A percentile compares a stretch with the other conserved stretches of the same genome.
Conservation (phyloP, 2,888 invertebrate genomes). For the Hymenopus coronatus region DNA sequence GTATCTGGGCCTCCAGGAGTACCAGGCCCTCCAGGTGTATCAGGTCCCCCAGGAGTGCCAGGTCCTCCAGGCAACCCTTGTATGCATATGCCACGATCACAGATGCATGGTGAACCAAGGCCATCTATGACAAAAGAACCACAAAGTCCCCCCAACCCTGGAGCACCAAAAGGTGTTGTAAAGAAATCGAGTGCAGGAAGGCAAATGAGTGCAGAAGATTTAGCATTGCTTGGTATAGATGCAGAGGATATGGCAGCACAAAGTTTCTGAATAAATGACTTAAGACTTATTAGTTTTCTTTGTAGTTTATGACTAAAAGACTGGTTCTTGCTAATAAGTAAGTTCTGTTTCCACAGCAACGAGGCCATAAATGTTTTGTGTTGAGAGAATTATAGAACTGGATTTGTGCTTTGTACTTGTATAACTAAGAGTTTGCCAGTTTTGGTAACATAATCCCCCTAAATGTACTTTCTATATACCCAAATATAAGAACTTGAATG, state of each 20-base stretch:
- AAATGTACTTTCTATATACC: too few relatives aligned
- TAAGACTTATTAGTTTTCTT: background rate
- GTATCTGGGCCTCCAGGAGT: background rate
- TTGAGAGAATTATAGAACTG: background rate
- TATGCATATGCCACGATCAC: slow-evolving; percentile 39
- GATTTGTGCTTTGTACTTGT: background rate
- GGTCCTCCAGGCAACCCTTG: background rate
- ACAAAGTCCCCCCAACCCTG: slow-evolving; percentile 48
- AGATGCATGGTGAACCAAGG: slow-evolving; percentile 38
- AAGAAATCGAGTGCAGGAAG: slow-evolving; percentile 41
- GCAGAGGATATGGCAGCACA: slow-evolving; percentile 71
- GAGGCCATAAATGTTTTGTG: background rate
- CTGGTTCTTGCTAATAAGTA: background rate
- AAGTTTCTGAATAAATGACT: slow-evolving; percentile 40
- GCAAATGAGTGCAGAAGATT: slow-evolving; percentile 62
- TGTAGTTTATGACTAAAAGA: slow-evolving; percentile 40
- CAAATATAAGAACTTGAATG: too few relatives aligned
- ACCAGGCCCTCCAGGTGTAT: background rate
- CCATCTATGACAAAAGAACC: slow-evolving; percentile 41
- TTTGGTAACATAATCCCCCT: too few relatives aligned
- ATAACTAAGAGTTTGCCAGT: too few relatives aligned
- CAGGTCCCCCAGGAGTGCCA: background rate
- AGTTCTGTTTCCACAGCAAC: background rate
- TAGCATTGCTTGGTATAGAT: slow-evolving; percentile 83
- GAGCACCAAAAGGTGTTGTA: slow-evolving; percentile 54